These are phyloP conservation scores for Thereva nobilitata DNA, from an alignment of 2,888 invertebrate genomes.

Conservation along the genomic window DNA sequence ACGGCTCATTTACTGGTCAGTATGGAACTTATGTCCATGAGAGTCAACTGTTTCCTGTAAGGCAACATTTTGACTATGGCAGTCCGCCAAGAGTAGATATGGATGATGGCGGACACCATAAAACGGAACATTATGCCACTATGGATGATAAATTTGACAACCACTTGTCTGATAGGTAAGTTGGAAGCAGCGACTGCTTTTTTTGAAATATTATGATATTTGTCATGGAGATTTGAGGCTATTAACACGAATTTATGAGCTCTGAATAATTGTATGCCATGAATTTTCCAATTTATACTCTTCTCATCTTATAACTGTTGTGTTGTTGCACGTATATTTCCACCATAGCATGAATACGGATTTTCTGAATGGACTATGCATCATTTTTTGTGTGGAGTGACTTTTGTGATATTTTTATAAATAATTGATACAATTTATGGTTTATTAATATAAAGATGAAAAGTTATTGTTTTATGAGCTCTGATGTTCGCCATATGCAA, in stretches of 20 bases:
- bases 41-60: constrained; percentile 70
- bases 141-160: constrained; percentile 55
- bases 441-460: too few species aligned
- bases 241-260: constrained; percentile 14
- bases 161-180: constrained; percentile 49
- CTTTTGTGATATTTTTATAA: too few species aligned
- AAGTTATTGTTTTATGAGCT: too few species aligned
- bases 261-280: too few species aligned
- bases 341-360: too few species aligned
- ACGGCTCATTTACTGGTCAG: constrained; percentile 67
- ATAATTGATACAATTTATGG: too few species aligned
- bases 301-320: too few species aligned
- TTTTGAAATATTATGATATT: constrained; percentile 18
- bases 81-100: constrained; percentile 57
- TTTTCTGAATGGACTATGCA: too few species aligned
- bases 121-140: constrained; percentile 65
- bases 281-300: too few species aligned
- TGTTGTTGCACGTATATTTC: too few species aligned
- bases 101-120: constrained; percentile 53
- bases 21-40: constrained; percentile 74
- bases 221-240: constrained; percentile 15
- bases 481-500: too few species aligned
- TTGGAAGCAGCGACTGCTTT: constrained; percentile 36
- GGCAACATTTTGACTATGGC: constrained; percentile 64
- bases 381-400: too few species aligned